These are phyloP conservation scores for Stictocephala bisonia DNA, from an alignment of 2,888 invertebrate species.

Conservation along the genomic window DNA sequence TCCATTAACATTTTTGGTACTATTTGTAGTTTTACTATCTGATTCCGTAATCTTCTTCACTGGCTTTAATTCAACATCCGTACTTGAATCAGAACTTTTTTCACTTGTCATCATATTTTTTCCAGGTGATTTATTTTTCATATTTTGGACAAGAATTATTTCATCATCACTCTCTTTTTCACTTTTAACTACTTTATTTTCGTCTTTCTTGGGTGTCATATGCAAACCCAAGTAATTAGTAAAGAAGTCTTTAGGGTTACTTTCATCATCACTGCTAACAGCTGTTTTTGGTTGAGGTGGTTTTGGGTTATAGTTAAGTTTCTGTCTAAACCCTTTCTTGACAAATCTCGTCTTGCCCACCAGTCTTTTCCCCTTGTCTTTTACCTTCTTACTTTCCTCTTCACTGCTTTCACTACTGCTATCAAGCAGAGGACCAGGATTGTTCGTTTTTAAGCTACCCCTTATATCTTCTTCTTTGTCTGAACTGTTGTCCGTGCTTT, in stretches of 20 bases:
- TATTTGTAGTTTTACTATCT: not conserved
- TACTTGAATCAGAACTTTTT: not conserved
- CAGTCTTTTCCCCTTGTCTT: not conserved
- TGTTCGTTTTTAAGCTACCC: too few species aligned
- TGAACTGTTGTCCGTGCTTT: not conserved
- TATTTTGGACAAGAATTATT: not conserved
- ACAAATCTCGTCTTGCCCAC: constrained; percentile 17
- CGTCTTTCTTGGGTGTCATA: too few species aligned
- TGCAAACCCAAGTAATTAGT: constrained; percentile 21
- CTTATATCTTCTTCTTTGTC: not conserved
- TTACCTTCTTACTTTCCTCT: not conserved
- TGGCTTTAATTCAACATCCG: not conserved
- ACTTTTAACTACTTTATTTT: not conserved
- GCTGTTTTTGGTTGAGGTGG: not conserved
- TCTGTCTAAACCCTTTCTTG: constrained; percentile 4
- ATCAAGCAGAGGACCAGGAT: not conserved
- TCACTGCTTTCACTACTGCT: constrained; percentile 3
- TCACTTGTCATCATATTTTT: too few species aligned
- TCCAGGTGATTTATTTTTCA: not conserved
- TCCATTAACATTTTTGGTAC: not conserved
- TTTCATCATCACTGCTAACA: constrained; percentile 21
- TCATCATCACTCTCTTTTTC: constrained; percentile 29
- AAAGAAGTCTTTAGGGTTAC: constrained; percentile 4
- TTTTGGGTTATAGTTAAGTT: not conserved
- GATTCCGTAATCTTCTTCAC: not conserved